Evolutionary conservation across 2,888 invertebrate genomes (phyloP), one percentile per base, ranked within the genome.

Genomic region (Dynastes grantii): DNA sequence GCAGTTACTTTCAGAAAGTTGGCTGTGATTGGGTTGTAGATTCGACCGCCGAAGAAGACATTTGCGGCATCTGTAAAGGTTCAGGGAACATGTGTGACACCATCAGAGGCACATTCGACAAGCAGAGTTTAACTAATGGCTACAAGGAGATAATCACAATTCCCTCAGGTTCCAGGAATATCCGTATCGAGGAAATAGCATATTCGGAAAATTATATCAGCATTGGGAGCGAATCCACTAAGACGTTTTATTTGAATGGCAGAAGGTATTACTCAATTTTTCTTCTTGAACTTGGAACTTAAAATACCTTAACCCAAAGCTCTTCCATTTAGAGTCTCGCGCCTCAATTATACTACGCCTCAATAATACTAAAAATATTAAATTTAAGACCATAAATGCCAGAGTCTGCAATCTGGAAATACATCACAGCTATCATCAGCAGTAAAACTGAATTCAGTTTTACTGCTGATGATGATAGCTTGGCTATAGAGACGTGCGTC

Each of bases 1-100:
- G 73, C 73, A 75, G 73, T 76, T 75, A 71, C 65, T 77, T 77
- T 91, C 91, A 96, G 94, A 94, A 93, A 90, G 95, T 97, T 76
- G 96, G 97, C n/a, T 97, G 97, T 89, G 97, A 97, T 89, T 97
- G 96, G 96, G 89, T 92, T 76, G 93, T 97, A 68, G 95, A 95
- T 85, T 96, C 96, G 0, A 92, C 92, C 76, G 91, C 94, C 45
- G 91, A 93, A 84, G 96, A 96, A 85, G 97, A 97, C 88, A 92
- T 93, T 67, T 97, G 97, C 87, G 97, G 97, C 5, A 91, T 96
- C 73, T 97, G 97, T 86, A 95, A 95, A 83, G 97, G 97, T 4
- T 93, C 94, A 86, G 96, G 96, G 9, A 93, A 94, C 16, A 94
- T 93, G 80, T 97, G 97, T 87, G 93, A 93, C 84, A 94, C 94